Percentiles rank a stretch among this genome's conserved stretches.
Evolutionary conservation across 1,140 invertebrate genomes (phyloP).

Genomic region (Nixonia krombeini): DNA sequence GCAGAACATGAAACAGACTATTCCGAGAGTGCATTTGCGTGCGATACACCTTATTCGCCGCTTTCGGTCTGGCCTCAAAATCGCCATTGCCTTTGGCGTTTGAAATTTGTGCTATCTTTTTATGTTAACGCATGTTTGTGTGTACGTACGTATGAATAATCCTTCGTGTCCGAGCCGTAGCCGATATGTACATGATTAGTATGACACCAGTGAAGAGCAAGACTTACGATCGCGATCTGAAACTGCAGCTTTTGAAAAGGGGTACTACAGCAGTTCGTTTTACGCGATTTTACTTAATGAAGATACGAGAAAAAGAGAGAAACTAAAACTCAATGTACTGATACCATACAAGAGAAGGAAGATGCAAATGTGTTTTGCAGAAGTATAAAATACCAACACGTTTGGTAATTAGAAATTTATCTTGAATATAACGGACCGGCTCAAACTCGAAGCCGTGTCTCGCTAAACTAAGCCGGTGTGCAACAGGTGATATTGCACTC

Average conservation of each 20-base stretch:
- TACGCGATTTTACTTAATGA: conserved; percentile 1
- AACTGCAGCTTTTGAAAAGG: neutral
- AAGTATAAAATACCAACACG: conserved; percentile 4
- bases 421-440: neutral
- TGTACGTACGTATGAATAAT: no score
- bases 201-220: conserved; percentile 38
- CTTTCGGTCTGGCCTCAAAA: conserved; percentile 52
- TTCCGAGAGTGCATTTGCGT: no score
- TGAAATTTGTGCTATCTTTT: no score
- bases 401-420: neutral
- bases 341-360: neutral
- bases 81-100: no score
- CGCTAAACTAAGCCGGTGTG: neutral
- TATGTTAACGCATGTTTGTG: conserved; percentile 41
- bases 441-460: neutral
- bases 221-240: conserved; percentile 6
- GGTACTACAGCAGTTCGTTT: no score
- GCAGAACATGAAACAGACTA: no score
- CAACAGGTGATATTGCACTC: conserved; percentile 2
- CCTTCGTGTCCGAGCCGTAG: conserved; percentile 51
- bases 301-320: neutral
- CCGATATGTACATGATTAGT: conserved; percentile 57
- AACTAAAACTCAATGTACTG: neutral
- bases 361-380: neutral
- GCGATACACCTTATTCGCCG: no score